These are phyloP conservation scores for Umimayanthus kanabou DNA, from an alignment of 92 coral and sea anemone species.

Conservation along the genomic window DNA sequence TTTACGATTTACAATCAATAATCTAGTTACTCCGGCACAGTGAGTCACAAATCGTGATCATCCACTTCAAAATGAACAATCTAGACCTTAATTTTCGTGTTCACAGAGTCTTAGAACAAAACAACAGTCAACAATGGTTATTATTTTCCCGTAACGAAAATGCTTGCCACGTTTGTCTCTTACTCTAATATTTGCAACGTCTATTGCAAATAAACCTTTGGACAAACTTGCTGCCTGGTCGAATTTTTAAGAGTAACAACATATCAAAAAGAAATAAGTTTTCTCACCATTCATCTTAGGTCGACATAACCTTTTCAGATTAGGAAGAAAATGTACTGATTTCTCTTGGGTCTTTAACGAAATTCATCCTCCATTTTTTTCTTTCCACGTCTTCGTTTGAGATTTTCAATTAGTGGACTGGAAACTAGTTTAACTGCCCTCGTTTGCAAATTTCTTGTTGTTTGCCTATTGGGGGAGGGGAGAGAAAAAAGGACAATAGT, in stretches of 20 bases:
- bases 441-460: neutral
- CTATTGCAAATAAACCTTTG: neutral
- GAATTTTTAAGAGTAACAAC: neutral
- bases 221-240: neutral
- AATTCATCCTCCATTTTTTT: constrained; percentile 32
- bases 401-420: constrained; percentile 4
- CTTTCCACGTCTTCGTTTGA: constrained; percentile 43
- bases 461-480: neutral
- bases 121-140: neutral
- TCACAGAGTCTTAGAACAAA: neutral
- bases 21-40: too few species aligned
- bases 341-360: neutral
- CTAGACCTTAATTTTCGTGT: neutral
- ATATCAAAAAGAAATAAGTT: neutral
- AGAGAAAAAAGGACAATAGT: neutral
- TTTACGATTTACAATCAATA: too few species aligned
- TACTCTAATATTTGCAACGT: neutral
- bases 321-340: neutral
- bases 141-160: neutral
- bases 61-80: neutral
- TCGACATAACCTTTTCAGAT: constrained; percentile 54
- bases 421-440: constrained; percentile 16
- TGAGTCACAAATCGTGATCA: neutral
- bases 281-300: constrained; percentile 91
- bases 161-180: neutral